Percentiles rank a stretch among this genome's conserved stretches.
Conservation (phyloP, 2,888 invertebrate genomes). For the Caenorhabditis auriculariae region DNA sequence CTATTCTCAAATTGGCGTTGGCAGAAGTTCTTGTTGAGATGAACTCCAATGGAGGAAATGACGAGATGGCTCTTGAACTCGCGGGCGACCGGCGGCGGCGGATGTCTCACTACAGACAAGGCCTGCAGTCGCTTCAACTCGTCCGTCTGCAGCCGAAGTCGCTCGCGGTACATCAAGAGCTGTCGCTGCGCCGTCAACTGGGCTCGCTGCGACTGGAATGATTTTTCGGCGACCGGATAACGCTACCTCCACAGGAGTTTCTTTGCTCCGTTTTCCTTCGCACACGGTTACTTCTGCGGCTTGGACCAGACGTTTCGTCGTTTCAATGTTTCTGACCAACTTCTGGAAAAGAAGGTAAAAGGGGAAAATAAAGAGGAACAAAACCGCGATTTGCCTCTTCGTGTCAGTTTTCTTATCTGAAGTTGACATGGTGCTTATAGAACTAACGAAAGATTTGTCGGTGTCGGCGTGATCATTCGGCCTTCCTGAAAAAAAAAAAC, state of each 20-base stretch:
- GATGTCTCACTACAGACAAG: constrained; percentile 29
- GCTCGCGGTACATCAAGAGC: constrained; percentile 31
- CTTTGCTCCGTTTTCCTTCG: constrained; percentile 19
- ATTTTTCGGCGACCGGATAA: neutral
- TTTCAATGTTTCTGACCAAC: constrained; percentile 24
- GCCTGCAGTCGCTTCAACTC: constrained; percentile 35
- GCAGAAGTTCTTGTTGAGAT: constrained; percentile 36
- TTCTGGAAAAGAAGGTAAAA: constrained; percentile 14
- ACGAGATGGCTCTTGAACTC: constrained; percentile 36
- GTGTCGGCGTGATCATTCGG: too few relatives aligned
- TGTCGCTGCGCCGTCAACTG: constrained; percentile 28
- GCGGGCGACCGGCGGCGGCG: constrained; percentile 31
- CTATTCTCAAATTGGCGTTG: constrained; percentile 20
- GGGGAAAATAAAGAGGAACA: too few relatives aligned
- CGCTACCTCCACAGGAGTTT: neutral
- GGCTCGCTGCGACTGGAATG: too few relatives aligned
- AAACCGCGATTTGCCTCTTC: constrained; percentile 18
- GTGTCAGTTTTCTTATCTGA: constrained; percentile 27
- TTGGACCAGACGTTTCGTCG: constrained; percentile 30
- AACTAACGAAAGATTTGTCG: constrained; percentile 39
- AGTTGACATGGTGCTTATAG: constrained; percentile 31
- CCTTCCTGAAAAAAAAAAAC: too few relatives aligned
- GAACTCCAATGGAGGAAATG: constrained; percentile 33
- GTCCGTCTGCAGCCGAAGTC: constrained; percentile 26
- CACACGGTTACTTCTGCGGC: constrained; percentile 28